Percentiles rank a stretch among this genome's conserved stretches.
These are phyloP conservation scores for Dryocosmus kuriphilus DNA, from an alignment of 2,888 invertebrate species.

Conservation along the genomic window DNA sequence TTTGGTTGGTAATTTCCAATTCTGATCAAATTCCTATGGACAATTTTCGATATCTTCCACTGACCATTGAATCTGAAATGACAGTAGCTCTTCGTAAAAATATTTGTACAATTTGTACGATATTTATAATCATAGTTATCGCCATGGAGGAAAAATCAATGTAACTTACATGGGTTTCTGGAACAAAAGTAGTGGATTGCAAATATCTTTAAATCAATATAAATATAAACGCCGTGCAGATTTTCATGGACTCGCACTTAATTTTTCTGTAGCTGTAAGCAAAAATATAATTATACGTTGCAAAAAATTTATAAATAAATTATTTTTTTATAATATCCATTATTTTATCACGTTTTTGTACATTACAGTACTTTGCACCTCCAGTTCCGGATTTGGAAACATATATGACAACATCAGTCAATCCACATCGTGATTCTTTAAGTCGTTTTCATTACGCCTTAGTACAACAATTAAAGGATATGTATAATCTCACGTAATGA, in stretches of 20 bases:
- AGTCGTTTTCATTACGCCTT: constrained; percentile 83
- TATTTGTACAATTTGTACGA: constrained; percentile 63
- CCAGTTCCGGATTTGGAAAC: constrained; percentile 61
- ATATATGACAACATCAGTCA: constrained; percentile 79
- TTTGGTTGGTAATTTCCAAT: constrained; percentile 65
- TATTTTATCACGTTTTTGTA: not conserved
- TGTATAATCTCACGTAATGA: constrained; percentile 83
- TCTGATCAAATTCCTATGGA: constrained; percentile 53
- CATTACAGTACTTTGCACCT: constrained; percentile 21
- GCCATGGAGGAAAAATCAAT: constrained; percentile 65
- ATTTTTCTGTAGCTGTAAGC: constrained; percentile 64
- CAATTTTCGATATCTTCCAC: constrained; percentile 56
- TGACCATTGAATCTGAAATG: constrained; percentile 66
- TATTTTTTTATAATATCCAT: not conserved
- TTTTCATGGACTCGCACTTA: constrained; percentile 61
- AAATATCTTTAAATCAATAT: constrained; percentile 62
- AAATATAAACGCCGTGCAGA: constrained; percentile 67
- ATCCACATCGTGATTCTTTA: constrained; percentile 81
- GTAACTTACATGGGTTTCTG: constrained; percentile 67
- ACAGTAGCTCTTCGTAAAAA: constrained; percentile 56
- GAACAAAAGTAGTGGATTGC: constrained; percentile 58
- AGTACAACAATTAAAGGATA: constrained; percentile 81
- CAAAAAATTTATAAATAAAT: too few species aligned
- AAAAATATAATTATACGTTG: not conserved
- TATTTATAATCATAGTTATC: constrained; percentile 68